Percentiles rank a stretch among this genome's conserved stretches.
phyloP scores from a whole-genome alignment of 1,140 invertebrate species.

The Drosophila gunungcola region DNA sequence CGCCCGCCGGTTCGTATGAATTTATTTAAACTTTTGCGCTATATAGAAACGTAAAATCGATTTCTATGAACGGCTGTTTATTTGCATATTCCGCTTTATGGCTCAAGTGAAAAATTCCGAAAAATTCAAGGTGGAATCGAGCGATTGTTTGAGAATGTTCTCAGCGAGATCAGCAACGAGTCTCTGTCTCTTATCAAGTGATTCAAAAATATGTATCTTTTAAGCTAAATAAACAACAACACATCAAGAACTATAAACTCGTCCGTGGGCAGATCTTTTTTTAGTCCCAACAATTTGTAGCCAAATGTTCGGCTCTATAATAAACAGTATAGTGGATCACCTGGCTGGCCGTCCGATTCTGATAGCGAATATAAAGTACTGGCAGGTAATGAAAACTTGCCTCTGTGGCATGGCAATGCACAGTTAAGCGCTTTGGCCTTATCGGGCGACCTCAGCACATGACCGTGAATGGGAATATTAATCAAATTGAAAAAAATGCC shows the following conservation, averaged over 20 bases:
- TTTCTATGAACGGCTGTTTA: conserved; percentile 36
- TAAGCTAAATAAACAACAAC: conserved; percentile 15
- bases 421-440: conserved; percentile 45
- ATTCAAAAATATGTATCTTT: conserved; percentile 17
- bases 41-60: conserved; percentile 46
- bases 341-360: conserved; percentile 17
- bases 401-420: conserved; percentile 43
- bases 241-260: conserved; percentile 19
- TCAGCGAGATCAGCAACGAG: conserved; percentile 8
- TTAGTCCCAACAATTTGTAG: conserved; percentile 8
- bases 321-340: conserved; percentile 18
- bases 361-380: conserved; percentile 22
- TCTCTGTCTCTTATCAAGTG: conserved; percentile 36
- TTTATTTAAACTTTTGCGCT: conserved; percentile 62
- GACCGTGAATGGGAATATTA: conserved; percentile 65
- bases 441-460: conserved; percentile 63
- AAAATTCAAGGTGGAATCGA: conserved; percentile 35
- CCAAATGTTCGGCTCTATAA: conserved; percentile 14
- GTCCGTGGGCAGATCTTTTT: conserved; percentile 33
- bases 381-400: conserved; percentile 30
- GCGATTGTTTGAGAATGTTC: not conserved
- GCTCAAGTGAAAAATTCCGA: conserved; percentile 42
- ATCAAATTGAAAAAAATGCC: conserved; percentile 51
- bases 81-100: conserved; percentile 52
- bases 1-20: conserved; percentile 35